A percentile compares a stretch with the other conserved stretches of the same genome.
Evolutionary conservation across 2,888 invertebrate genomes (phyloP).

Genomic region (Meghimatium bilineatum): DNA sequence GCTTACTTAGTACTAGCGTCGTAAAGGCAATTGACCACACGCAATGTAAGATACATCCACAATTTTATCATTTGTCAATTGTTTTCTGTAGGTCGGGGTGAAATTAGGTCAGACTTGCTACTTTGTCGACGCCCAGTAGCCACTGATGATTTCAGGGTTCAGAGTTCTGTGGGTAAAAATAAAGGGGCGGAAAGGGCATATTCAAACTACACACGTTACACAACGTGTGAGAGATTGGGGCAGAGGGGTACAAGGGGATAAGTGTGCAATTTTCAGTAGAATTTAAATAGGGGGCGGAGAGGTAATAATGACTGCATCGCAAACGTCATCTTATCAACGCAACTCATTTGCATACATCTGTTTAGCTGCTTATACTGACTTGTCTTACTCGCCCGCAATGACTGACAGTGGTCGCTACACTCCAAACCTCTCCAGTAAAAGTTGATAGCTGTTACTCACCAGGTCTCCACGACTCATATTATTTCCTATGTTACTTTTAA

Average conservation of each 20-base stretch:
- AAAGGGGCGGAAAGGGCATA: background rate
- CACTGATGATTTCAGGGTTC: background rate
- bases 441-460: too few species aligned
- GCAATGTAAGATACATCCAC: too few species aligned
- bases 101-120: background rate
- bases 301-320: background rate
- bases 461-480: too few species aligned
- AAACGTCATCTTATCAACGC: background rate
- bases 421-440: too few species aligned
- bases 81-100: too few species aligned
- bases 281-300: background rate
- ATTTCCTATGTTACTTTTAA: too few species aligned
- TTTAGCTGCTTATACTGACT: background rate
- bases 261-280: background rate
- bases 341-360: background rate
- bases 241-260: background rate
- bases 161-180: background rate
- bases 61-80: too few species aligned
- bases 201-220: background rate
- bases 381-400: background rate
- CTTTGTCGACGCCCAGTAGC: background rate
- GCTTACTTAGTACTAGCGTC: too few species aligned
- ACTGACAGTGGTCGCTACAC: background rate
- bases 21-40: too few species aligned
- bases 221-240: background rate